These are phyloP conservation scores for Oenanthe oenanthe DNA, from an alignment of 2,113 vertebrate species.

Conservation along the genomic window DNA sequence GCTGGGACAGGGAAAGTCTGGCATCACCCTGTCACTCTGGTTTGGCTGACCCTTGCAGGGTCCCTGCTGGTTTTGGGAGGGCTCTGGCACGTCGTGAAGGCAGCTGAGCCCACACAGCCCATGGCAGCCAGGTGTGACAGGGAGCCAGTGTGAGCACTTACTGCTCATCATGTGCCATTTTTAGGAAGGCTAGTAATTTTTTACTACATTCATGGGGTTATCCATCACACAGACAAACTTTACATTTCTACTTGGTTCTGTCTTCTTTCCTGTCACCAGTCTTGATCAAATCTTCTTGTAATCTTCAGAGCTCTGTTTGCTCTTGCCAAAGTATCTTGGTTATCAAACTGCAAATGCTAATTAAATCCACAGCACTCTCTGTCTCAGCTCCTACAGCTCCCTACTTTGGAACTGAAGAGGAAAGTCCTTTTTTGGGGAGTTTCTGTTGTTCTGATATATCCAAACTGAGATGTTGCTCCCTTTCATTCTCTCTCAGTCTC, in stretches of 20 bases:
- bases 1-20: neutral
- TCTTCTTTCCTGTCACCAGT: too few relatives aligned
- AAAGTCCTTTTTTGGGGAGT: neutral
- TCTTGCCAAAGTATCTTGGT: too few relatives aligned
- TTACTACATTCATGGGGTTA: too few relatives aligned
- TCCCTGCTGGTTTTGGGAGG: neutral
- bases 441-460: neutral
- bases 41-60: neutral
- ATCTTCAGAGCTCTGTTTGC: too few relatives aligned
- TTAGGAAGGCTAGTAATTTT: too few relatives aligned
- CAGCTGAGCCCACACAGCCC: neutral
- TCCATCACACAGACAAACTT: too few relatives aligned
- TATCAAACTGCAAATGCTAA: too few relatives aligned
- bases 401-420: neutral
- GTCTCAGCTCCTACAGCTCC: too few relatives aligned
- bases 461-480: neutral
- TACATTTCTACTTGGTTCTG: too few relatives aligned
- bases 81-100: neutral
- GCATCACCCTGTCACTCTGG: neutral
- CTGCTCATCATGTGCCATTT: neutral
- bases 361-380: too few relatives aligned
- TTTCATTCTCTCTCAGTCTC: neutral
- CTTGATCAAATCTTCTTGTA: too few relatives aligned
- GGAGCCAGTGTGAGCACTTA: neutral
- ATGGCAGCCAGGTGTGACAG: neutral